These are phyloP conservation scores for Sebastes steindachneri DNA, from an alignment of 2,797 vertebrate species.

Conservation along the genomic window DNA sequence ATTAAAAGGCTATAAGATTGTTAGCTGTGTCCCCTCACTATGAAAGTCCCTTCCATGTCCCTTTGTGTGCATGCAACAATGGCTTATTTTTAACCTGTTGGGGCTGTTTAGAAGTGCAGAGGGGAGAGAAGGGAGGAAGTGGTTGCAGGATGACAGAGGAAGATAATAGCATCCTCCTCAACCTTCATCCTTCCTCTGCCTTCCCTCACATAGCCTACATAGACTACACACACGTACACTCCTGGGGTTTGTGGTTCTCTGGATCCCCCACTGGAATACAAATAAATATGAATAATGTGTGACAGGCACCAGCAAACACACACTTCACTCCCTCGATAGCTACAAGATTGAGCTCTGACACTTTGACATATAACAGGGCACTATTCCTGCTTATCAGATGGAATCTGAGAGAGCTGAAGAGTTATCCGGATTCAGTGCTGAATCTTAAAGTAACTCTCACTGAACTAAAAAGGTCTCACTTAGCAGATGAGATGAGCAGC, in stretches of 20 bases:
- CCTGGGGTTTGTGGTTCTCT: neutral
- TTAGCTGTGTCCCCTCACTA: slow-evolving; percentile 1
- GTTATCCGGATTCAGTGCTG: neutral
- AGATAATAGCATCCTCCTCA: slow-evolving; percentile 50
- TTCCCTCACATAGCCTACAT: neutral
- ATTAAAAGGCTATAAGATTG: neutral
- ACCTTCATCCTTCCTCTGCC: slow-evolving; percentile 57
- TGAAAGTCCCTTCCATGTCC: slow-evolving; percentile 28
- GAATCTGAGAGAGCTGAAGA: neutral
- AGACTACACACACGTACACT: neutral
- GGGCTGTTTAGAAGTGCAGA: slow-evolving; percentile 27
- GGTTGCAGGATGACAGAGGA: slow-evolving; percentile 55
- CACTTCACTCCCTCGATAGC: neutral
- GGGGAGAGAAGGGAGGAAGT: slow-evolving; percentile 61
- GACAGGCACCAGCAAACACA: neutral
- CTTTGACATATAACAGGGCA: slow-evolving; percentile 1
- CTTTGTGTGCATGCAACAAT: slow-evolving; percentile 78
- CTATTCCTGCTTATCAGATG: neutral
- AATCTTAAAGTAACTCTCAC: neutral
- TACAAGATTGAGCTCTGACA: neutral
- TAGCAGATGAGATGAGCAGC: neutral
- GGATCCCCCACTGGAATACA: slow-evolving; percentile 6
- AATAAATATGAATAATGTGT: slow-evolving; percentile 5
- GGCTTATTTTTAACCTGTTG: slow-evolving; percentile 80
- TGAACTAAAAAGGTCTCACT: neutral